Conservation (phyloP, 2,113 vertebrate species). For the Carassius auratus region DNA sequence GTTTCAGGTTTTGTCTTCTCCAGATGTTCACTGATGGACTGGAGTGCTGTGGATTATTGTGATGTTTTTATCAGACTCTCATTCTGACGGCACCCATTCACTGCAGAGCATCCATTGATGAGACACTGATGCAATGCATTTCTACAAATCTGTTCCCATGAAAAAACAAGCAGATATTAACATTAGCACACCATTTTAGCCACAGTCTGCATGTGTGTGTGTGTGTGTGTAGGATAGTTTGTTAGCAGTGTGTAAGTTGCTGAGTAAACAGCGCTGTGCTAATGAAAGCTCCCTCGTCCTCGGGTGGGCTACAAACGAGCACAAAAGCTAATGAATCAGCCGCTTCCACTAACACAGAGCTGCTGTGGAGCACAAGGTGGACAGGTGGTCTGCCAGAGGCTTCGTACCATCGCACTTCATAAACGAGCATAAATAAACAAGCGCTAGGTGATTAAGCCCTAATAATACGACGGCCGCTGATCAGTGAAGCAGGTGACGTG, state of each 20-base stretch:
- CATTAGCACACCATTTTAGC: neutral
- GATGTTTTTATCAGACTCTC: too few relatives aligned
- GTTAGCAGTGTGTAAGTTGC: conserved; percentile 50
- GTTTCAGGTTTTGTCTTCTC: too few relatives aligned
- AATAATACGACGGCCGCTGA: conserved; percentile 39
- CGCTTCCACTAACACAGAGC: conserved; percentile 32
- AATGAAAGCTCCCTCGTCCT: conserved; percentile 56
- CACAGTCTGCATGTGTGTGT: neutral
- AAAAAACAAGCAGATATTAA: neutral
- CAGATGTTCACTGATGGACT: too few relatives aligned
- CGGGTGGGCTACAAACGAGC: conserved; percentile 47
- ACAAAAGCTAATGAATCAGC: conserved; percentile 60
- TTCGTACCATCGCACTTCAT: conserved; percentile 35
- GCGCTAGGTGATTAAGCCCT: conserved; percentile 42
- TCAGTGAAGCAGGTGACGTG: conserved; percentile 47
- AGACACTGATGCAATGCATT: too few relatives aligned
- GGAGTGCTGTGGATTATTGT: too few relatives aligned
- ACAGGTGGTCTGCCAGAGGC: conserved; percentile 39
- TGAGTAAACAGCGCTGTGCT: conserved; percentile 55
- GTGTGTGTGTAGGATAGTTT: conserved; percentile 17
- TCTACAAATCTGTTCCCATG: too few relatives aligned
- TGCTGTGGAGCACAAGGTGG: conserved; percentile 35
- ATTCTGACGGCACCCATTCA: too few relatives aligned
- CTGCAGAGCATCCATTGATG: too few relatives aligned
- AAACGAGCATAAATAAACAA: conserved; percentile 45